Evolutionary conservation across 2,797 vertebrate species (phyloP), one percentile per base, ranked within the genome.

Genomic region (Brotula barbata): DNA sequence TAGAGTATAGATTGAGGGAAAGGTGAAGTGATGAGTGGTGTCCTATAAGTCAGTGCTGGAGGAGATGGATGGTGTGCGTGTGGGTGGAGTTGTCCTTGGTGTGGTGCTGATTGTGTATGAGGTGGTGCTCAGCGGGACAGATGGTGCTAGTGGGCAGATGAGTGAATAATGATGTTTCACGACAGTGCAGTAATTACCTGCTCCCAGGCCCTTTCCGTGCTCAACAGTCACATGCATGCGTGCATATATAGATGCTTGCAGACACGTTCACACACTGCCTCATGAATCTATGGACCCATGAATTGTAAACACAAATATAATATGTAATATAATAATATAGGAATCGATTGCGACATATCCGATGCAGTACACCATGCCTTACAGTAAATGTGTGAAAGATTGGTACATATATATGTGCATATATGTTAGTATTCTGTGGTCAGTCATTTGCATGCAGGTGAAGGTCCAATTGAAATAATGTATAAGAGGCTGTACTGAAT

Each of bases 101-200:
- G 73, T 73, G 73, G 81, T 71, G 78, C 83, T 82, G 78, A 84
- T 87, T 81, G 85, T 85, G 83, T 87, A 80, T 83, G 79, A 86
- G 85, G 78, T 81, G 81, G 78, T 77, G 85, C 83, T 88, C 85
- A 81, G 80, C 81, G 83, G 87, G 88, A 89, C 89, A 88, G 88
- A 89, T 87, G 88, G 87, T 82, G 82, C 85, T 86, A 59, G 75
- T 88, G 87, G 85, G 87, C 85, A 89, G 84, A 90, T 89, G 87
- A 88, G 85, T 90, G 88, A 89, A 88, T 89, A 87, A 89, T 87
- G 88, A 88, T 86, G 80, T 90, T 86, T 88, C 84, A 83, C 83
- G 72, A 84, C 75, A 64, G 84, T 70, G 81, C 78, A 70, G 80
- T 86, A 89, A 89, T 90, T 88, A 88, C 85, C 83, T 77, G 83